These are phyloP conservation scores for Campoplex capitator DNA, from an alignment of 2,888 invertebrate genomes.

Conservation along the genomic window DNA sequence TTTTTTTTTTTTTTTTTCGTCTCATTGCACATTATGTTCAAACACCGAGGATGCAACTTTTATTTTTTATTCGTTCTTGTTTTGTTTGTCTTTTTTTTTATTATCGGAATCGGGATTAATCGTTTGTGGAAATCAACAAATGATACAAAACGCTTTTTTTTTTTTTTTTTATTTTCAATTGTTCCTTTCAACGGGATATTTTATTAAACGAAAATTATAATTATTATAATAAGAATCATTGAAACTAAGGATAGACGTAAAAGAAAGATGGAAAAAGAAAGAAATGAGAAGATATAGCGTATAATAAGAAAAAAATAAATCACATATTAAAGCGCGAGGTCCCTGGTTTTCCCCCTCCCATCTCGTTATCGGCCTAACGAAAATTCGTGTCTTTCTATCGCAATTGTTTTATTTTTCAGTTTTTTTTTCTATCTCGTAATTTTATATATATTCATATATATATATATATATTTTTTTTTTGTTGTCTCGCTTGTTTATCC, in stretches of 20 bases:
- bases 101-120: conserved; percentile 39
- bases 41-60: background rate
- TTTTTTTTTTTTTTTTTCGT: background rate
- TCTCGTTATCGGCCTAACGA: conserved; percentile 68
- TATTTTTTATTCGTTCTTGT: background rate
- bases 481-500: conserved; percentile 40
- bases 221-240: conserved; percentile 80
- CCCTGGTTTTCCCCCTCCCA: conserved; percentile 69
- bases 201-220: conserved; percentile 83
- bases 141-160: conserved; percentile 48
- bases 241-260: conserved; percentile 79
- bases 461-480: conserved; percentile 34
- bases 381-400: conserved; percentile 63
- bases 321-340: conserved; percentile 82
- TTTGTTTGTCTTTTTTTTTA: too few relatives aligned
- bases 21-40: conserved; percentile 5
- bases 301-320: conserved; percentile 73
- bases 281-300: background rate
- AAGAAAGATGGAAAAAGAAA: conserved; percentile 62
- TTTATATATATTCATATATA: conserved; percentile 52
- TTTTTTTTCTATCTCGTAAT: conserved; percentile 50
- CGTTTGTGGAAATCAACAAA: conserved; percentile 59
- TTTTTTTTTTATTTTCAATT: conserved; percentile 55
- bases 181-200: conserved; percentile 81
- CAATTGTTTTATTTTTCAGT: conserved; percentile 54